Evolutionary conservation across 1,140 invertebrate species (phyloP).

Genomic region (Diachasma alloeum): DNA sequence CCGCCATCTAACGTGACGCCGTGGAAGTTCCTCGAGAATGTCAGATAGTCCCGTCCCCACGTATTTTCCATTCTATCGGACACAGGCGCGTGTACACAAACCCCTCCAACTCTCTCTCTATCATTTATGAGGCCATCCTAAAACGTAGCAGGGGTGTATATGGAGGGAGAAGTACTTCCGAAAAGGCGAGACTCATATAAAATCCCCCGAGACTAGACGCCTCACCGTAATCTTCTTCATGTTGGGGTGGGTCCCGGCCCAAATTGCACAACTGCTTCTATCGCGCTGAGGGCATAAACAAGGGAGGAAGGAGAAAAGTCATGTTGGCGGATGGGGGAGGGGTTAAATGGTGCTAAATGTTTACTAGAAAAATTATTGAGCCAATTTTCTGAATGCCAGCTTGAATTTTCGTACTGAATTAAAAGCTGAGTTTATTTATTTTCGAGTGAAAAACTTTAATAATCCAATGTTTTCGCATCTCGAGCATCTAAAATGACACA

Average conservation of each 20-base stretch:
- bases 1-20: not conserved
- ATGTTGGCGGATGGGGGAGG: not conserved
- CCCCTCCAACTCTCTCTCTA: not conserved
- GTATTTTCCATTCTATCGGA: not conserved
- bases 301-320: not conserved
- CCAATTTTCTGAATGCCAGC: not conserved
- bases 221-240: not conserved
- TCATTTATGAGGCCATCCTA: not conserved
- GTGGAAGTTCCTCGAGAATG: not conserved
- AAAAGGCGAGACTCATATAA: constrained; percentile 11
- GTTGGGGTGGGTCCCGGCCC: constrained; percentile 5
- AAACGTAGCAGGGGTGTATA: not conserved
- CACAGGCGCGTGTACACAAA: not conserved
- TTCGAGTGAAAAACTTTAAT: not conserved
- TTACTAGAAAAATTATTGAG: not conserved
- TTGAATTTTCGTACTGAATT: not conserved
- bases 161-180: not conserved
- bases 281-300: not conserved
- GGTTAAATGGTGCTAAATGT: constrained; percentile 3
- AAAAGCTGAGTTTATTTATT: not conserved
- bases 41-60: not conserved
- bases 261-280: constrained; percentile 4
- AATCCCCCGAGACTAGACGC: constrained; percentile 7
- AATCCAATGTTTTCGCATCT: not conserved
- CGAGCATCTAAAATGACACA: too few relatives aligned